Percentiles rank a stretch among this genome's conserved stretches.
phyloP scores from a whole-genome alignment of 2,888 invertebrate genomes.

The Coleophora deauratella region DNA sequence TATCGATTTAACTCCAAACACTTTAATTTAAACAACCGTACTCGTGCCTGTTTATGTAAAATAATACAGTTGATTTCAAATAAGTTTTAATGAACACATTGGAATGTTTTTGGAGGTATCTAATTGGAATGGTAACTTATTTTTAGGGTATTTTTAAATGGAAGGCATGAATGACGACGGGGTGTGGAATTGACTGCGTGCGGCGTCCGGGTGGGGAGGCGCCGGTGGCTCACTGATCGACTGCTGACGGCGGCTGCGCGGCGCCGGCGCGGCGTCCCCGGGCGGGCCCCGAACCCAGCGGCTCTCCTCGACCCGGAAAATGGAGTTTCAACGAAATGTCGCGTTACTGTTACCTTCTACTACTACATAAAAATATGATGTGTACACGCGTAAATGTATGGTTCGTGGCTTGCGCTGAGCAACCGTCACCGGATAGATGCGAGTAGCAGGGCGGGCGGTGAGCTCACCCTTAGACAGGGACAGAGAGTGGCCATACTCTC shows the following conservation, averaged over 20 bases:
- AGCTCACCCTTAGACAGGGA: no score
- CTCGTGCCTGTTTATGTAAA: background rate
- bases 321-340: no score
- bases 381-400: no score
- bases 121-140: background rate
- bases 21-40: background rate
- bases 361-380: background rate
- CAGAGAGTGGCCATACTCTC: no score
- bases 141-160: constrained; percentile 21
- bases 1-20: background rate
- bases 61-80: background rate
- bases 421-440: no score
- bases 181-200: constrained; percentile 23
- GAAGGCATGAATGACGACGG: constrained; percentile 29
- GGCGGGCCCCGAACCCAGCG: background rate
- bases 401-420: no score
- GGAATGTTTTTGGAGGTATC: no score
- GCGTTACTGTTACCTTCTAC: no score
- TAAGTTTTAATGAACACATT: background rate
- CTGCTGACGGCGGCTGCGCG: constrained; percentile 31
- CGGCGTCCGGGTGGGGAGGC: constrained; percentile 49
- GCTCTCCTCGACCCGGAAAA: no score
- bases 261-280: constrained; percentile 50
- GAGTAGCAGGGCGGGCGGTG: no score
- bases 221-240: constrained; percentile 40